Evolutionary conservation across 1,140 invertebrate species (phyloP).

Genomic region (Cyphomyrmex costatus): DNA sequence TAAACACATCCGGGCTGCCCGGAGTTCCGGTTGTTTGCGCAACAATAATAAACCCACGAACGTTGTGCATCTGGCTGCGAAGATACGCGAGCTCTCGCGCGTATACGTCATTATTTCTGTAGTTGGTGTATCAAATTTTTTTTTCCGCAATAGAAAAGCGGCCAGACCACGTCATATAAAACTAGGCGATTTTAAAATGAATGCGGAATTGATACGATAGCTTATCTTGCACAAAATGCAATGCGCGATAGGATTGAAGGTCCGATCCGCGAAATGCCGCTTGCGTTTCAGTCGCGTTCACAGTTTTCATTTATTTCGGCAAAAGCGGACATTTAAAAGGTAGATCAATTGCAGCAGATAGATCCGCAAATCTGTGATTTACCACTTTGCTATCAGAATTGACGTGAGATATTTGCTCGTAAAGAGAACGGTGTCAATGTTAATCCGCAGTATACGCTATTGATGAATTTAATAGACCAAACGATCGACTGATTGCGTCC

Average conservation of each 20-base stretch:
- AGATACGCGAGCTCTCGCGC: conserved; percentile 69
- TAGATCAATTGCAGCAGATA: conserved; percentile 15
- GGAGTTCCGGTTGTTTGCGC: conserved; percentile 72
- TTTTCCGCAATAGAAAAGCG: conserved; percentile 27
- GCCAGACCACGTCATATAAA: conserved; percentile 54
- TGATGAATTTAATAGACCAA: conserved; percentile 17
- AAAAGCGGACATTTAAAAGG: conserved; percentile 2
- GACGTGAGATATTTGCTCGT: background rate
- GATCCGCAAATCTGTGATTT: conserved; percentile 13
- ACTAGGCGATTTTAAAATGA: conserved; percentile 61
- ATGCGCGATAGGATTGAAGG: conserved; percentile 64
- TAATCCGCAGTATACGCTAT: background rate
- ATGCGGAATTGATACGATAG: conserved; percentile 54
- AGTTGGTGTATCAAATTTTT: conserved; percentile 57
- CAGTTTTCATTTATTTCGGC: conserved; percentile 28
- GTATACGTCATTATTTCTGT: conserved; percentile 68
- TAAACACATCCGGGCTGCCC: conserved; percentile 70
- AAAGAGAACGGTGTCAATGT: conserved; percentile 7
- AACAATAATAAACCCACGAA: conserved; percentile 75
- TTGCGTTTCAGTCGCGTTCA: conserved; percentile 51
- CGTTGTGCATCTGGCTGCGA: conserved; percentile 72
- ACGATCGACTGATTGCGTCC: conserved; percentile 17
- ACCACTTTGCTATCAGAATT: background rate
- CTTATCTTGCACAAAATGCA: conserved; percentile 68
- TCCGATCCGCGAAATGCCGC: conserved; percentile 33